Evolutionary conservation across 2,888 invertebrate genomes (phyloP).

Genomic region (Notocelia uddmanniana): DNA sequence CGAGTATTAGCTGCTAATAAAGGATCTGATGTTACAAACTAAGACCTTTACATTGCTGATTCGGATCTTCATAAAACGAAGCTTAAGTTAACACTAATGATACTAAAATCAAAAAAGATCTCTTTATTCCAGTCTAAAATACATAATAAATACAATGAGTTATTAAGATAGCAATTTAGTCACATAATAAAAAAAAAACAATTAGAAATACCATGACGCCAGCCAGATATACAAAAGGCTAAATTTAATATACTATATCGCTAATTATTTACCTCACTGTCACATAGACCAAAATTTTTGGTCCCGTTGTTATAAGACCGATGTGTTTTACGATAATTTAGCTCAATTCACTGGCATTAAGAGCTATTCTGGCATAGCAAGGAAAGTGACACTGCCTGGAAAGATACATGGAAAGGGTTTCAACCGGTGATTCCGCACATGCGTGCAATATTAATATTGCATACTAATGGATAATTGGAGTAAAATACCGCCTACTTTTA

Average conservation of each 20-base stretch:
- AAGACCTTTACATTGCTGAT: too few species aligned
- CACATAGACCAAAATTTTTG: neutral
- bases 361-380: neutral
- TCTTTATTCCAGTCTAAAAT: too few species aligned
- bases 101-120: too few species aligned
- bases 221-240: conserved; percentile 6
- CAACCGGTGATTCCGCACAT: conserved; percentile 15
- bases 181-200: too few species aligned
- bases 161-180: too few species aligned
- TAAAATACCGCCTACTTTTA: conserved; percentile 17
- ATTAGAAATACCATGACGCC: neutral
- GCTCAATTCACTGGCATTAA: neutral
- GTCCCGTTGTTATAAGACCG: neutral
- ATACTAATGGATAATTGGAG: conserved; percentile 20
- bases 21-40: neutral
- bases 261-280: conserved; percentile 19
- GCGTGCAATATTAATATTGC: conserved; percentile 33
- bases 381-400: conserved; percentile 3
- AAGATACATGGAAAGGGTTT: conserved; percentile 36
- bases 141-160: too few species aligned
- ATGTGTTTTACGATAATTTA: neutral
- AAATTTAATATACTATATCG: neutral
- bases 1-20: conserved; percentile 10
- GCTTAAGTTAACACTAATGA: too few species aligned
- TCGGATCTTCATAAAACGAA: neutral